phyloP scores from a whole-genome alignment of 2,113 vertebrate genomes.

The Euleptes europaea region DNA sequence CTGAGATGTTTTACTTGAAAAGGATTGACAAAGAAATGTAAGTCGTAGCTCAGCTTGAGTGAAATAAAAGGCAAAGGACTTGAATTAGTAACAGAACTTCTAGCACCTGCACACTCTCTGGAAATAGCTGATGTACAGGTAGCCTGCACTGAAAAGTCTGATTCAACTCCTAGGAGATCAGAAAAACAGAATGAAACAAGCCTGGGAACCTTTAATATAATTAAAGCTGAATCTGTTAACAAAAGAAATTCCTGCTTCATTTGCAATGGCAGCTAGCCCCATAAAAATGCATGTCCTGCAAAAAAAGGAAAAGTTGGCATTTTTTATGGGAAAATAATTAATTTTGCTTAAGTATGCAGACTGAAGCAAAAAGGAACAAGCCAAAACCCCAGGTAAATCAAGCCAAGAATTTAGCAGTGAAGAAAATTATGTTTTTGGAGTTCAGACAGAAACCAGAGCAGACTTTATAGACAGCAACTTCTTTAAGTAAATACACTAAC shows the following conservation, averaged over 20 bases:
- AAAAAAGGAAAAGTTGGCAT: too few species aligned
- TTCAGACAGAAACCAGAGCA: background rate
- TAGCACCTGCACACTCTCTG: background rate
- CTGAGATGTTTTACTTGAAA: background rate
- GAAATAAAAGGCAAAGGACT: background rate
- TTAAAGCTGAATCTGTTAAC: background rate
- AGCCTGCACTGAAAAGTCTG: background rate
- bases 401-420: background rate
- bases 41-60: background rate
- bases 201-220: background rate
- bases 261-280: background rate
- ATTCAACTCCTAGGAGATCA: background rate
- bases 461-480: too few species aligned
- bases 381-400: background rate
- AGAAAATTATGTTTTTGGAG: background rate
- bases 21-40: background rate
- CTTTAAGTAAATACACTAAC: too few species aligned
- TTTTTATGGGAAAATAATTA: background rate
- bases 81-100: background rate
- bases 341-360: background rate
- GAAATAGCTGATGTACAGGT: background rate
- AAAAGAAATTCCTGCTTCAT: background rate
- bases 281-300: background rate
- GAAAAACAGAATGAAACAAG: background rate
- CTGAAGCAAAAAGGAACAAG: background rate